Base-by-base conservation (phyloP, 2,113 vertebrate species). In the Tragelaphus strepsiceros region DNA sequence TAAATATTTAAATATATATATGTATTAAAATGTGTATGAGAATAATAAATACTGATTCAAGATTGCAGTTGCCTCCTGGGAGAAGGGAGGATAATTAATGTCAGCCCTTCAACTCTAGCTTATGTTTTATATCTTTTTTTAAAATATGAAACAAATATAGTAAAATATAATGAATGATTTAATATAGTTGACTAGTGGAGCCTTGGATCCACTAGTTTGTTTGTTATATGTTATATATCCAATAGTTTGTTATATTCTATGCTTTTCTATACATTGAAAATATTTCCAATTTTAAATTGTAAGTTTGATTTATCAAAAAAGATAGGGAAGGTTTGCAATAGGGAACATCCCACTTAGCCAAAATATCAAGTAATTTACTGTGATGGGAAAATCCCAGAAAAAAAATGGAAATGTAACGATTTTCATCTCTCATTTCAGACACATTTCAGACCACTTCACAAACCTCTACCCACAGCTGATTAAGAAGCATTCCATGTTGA, bases 381-480 rank as follows among this genome's bases (percentile, higher is more conserved):
- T 62, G 80, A 32, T 67, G 28, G 30, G n/a, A 53, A 93, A 83
- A 62, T 46, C 19, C 53, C 85, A 92, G 71, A 82, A 54, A 28
- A 85, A 94, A 94, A 92, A 61, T 46, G 26, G 61, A 91, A 59
- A 95, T 43, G 82, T 98, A 97, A 98, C 22, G 22, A 17, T 84
- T 74, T 98, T 78, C 28, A 89, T 28, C 61, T 98, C 35, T 98
- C 98, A 2, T 98, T 98, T 21, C 98, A 99, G 99, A 98, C 99
- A 99, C 88, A 99, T 99, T 43, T 43, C 43, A 43, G 99, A 99
- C 97, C 99, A 99, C 98, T 99, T 99, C 98, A 96, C 96, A 98
- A 99, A 99, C 98, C 99, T 99, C 98, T 99, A 99, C 94, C 99
- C 99, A 0, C 99, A 99, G 98, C 97, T 99, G 94, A 99, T 99